These are phyloP conservation scores for Aethes cnicana DNA, from an alignment of 2,888 invertebrate genomes.

Conservation along the genomic window DNA sequence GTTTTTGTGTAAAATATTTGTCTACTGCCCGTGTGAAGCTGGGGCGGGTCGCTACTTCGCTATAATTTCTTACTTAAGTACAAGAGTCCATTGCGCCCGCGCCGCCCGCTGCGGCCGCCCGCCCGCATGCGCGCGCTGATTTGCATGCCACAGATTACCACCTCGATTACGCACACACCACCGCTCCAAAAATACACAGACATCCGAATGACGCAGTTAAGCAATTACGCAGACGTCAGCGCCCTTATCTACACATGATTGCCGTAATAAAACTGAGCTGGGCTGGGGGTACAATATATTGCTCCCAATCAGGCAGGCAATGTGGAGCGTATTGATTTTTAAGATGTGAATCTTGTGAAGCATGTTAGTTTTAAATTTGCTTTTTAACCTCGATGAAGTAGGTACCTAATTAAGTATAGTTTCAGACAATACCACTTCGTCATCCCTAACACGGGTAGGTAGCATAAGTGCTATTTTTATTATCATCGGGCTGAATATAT, in stretches of 20 bases:
- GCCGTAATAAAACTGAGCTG: conserved; percentile 26
- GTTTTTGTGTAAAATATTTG: too few relatives aligned
- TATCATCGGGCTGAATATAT: too few relatives aligned
- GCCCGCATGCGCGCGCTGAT: conserved; percentile 56
- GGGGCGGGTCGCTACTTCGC: too few relatives aligned
- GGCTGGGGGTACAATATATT: conserved; percentile 26
- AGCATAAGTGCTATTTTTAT: too few relatives aligned
- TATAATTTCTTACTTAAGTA: not conserved
- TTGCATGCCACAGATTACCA: conserved; percentile 61
- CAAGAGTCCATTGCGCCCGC: conserved; percentile 47
- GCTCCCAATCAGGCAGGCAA: conserved; percentile 20
- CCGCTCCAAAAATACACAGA: conserved; percentile 24
- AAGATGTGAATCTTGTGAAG: too few relatives aligned
- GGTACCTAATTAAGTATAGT: too few relatives aligned
- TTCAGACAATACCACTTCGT: too few relatives aligned
- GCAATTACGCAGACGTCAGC: conserved; percentile 25
- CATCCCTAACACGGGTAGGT: too few relatives aligned
- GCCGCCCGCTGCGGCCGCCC: conserved; percentile 30
- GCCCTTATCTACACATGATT: conserved; percentile 27
- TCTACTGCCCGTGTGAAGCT: not conserved
- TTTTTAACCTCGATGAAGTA: not conserved
- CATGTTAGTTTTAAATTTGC: too few relatives aligned
- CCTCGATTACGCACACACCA: conserved; percentile 37
- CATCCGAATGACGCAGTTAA: conserved; percentile 23
- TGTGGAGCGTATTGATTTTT: conserved; percentile 15